Evolutionary conservation across 2,113 vertebrate genomes (phyloP).

Genomic region (Dipodomys stephensi): DNA sequence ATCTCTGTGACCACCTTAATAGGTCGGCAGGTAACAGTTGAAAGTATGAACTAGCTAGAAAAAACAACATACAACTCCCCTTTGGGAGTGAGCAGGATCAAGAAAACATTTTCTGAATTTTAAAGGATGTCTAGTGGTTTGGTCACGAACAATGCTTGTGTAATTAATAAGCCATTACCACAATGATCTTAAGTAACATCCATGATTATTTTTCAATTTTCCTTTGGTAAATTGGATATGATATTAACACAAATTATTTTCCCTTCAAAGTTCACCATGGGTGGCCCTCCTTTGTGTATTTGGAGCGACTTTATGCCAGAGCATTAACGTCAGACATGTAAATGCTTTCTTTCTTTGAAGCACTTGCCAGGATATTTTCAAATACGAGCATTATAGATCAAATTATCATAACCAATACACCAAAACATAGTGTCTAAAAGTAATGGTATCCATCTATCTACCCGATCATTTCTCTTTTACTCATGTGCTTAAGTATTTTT

Average conservation of each 20-base stretch:
- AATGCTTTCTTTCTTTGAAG: not conserved
- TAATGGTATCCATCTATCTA: no score
- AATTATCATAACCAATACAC: not conserved
- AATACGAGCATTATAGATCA: not conserved
- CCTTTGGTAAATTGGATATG: not conserved
- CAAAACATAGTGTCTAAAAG: not conserved
- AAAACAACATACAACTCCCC: not conserved
- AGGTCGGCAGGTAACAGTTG: not conserved
- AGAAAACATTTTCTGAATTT: not conserved
- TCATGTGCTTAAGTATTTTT: not conserved
- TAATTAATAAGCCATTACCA: not conserved
- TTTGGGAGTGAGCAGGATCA: not conserved
- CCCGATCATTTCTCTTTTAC: not conserved
- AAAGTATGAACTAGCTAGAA: not conserved
- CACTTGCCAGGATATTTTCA: not conserved
- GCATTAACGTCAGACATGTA: not conserved
- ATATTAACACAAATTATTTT: not conserved
- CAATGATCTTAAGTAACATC: not conserved
- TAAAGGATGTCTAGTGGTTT: accelerated
- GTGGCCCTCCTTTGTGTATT: not conserved
- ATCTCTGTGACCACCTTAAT: not conserved
- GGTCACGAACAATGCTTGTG: accelerated
- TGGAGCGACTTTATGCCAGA: not conserved
- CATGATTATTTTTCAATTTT: not conserved
- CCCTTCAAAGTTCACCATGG: not conserved